phyloP scores from a whole-genome alignment of 2,113 vertebrate genomes.

The Alaudala cheleensis region DNA sequence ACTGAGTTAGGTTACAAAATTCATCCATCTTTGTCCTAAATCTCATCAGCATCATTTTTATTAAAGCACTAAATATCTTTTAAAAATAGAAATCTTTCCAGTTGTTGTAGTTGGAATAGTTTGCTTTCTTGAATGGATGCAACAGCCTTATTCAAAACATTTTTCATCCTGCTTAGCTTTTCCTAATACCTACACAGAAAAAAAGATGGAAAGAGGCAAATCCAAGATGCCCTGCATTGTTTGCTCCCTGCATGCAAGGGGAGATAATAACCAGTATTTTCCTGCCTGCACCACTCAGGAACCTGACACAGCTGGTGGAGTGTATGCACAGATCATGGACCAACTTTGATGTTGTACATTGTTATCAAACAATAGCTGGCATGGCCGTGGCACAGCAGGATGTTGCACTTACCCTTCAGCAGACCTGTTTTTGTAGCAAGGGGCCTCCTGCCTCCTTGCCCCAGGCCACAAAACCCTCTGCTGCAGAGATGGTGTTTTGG shows the following conservation, averaged over 20 bases:
- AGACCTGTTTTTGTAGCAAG: conserved; percentile 2
- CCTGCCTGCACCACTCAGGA: not conserved
- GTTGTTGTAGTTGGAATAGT: not conserved
- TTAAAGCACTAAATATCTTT: not conserved
- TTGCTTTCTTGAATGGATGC: not conserved
- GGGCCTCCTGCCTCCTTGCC: conserved; percentile 37
- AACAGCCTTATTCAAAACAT: not conserved
- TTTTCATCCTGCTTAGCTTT: not conserved
- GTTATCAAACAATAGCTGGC: conserved; percentile 26
- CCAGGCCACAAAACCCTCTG: not conserved
- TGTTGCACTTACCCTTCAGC: not conserved
- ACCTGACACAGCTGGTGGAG: conserved; percentile 4
- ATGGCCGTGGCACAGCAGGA: not conserved
- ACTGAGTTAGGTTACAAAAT: not conserved
- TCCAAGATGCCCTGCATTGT: not conserved
- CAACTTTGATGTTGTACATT: conserved; percentile 25
- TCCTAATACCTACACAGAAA: not conserved
- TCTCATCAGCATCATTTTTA: not conserved
- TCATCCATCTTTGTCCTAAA: not conserved
- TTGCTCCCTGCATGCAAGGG: not conserved
- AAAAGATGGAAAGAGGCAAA: not conserved
- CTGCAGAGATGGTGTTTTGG: not conserved
- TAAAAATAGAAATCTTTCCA: not conserved
- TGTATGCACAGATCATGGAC: not conserved
- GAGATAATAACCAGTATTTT: not conserved